Percentiles rank a stretch among this genome's conserved stretches.
These are phyloP conservation scores for Halocynthia roretzi DNA, from an alignment of 23 tunicate species.

Conservation along the genomic window DNA sequence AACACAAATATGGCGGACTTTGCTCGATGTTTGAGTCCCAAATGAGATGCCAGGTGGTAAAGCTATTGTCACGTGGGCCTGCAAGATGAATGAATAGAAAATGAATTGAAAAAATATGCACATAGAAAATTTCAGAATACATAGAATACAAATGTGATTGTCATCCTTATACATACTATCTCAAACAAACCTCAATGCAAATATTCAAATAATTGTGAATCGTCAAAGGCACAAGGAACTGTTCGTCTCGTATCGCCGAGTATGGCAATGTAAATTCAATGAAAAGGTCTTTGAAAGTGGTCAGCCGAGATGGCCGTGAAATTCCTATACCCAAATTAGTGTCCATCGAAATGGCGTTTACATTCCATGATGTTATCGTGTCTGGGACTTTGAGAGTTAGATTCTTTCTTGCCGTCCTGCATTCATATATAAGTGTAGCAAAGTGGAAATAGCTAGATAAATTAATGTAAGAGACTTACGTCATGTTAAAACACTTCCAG, in stretches of 20 bases:
- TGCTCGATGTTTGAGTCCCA: background rate
- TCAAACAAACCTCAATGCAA: slow-evolving; percentile 46
- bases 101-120: too few relatives aligned
- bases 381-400: slow-evolving; percentile 72
- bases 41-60: slow-evolving; percentile 45
- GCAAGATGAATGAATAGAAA: too few relatives aligned
- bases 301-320: slow-evolving; percentile 23
- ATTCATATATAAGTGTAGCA: background rate
- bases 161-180: background rate
- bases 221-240: slow-evolving; percentile 62
- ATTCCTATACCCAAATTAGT: slow-evolving; percentile 69
- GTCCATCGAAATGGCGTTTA: slow-evolving; percentile 61
- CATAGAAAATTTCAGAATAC: background rate
- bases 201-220: slow-evolving; percentile 70
- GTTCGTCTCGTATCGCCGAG: slow-evolving; percentile 83
- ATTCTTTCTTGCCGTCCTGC: slow-evolving; percentile 19
- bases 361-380: slow-evolving; percentile 83
- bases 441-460: background rate
- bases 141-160: background rate
- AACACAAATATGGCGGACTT: slow-evolving; percentile 31
- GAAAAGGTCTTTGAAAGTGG: slow-evolving; percentile 43
- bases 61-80: slow-evolving; percentile 18
- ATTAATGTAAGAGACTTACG: slow-evolving; percentile 26
- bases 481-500: slow-evolving; percentile 79
- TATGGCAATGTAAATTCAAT: slow-evolving; percentile 83